A percentile compares a stretch with the other conserved stretches of the same genome.
These are phyloP conservation scores for Neosilurus hyrtlii DNA, from an alignment of 2,797 vertebrate genomes.

Conservation along the genomic window DNA sequence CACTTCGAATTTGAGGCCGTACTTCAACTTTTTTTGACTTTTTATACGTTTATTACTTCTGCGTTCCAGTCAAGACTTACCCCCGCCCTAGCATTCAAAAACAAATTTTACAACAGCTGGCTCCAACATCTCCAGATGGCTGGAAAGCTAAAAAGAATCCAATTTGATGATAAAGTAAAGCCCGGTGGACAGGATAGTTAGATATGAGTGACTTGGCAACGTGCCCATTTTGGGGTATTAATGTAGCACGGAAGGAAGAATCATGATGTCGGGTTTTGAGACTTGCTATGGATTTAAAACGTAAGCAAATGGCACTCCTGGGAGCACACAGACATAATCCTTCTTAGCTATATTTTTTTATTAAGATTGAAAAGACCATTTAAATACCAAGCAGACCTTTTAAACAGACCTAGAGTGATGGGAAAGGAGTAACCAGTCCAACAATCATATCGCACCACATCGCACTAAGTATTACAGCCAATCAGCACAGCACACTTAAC, in stretches of 20 bases:
- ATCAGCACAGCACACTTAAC: not conserved
- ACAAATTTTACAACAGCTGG: not conserved
- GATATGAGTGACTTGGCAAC: constrained; percentile 8
- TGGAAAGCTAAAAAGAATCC: constrained; percentile 9
- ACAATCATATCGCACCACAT: not conserved
- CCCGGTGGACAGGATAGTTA: constrained; percentile 19
- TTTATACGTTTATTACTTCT: not conserved
- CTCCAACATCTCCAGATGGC: constrained; percentile 20
- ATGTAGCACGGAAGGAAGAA: not conserved
- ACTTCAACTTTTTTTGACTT: not conserved
- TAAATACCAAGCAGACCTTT: not conserved
- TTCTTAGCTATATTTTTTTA: not conserved
- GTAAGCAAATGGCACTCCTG: not conserved
- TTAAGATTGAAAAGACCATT: not conserved
- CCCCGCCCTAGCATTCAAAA: not conserved
- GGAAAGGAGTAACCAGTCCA: not conserved
- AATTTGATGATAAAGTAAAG: constrained; percentile 17
- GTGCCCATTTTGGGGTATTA: not conserved
- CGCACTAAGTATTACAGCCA: too few species aligned
- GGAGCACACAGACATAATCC: not conserved
- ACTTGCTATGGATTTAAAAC: not conserved
- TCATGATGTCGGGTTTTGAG: not conserved
- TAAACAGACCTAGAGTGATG: not conserved
- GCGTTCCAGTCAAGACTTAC: not conserved
- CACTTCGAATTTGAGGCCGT: not conserved